phyloP scores from a whole-genome alignment of 2,797 vertebrate genomes.

The Lophotriccus pileatus region DNA sequence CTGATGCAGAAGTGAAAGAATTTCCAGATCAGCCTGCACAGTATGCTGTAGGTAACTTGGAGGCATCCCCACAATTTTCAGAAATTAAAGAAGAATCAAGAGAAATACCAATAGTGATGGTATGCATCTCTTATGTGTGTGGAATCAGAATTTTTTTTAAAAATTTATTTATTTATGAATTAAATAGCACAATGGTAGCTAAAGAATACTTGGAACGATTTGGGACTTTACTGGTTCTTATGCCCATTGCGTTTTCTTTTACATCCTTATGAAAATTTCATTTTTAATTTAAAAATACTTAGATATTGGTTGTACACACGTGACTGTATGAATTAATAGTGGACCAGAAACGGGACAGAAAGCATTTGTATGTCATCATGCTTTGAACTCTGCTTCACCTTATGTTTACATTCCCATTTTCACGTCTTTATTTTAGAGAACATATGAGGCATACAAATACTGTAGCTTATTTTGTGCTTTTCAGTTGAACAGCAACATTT shows the following conservation, averaged over 20 bases:
- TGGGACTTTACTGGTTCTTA: not conserved
- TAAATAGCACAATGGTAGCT: not conserved
- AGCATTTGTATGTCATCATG: not conserved
- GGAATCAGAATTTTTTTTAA: not conserved
- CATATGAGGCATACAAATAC: not conserved
- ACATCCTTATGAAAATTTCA: accelerated
- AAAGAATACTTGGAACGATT: not conserved
- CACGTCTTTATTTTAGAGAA: not conserved
- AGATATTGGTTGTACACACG: not conserved
- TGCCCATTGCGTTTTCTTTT: not conserved
- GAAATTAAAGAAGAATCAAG: slow-evolving; percentile 59
- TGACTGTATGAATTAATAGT: not conserved
- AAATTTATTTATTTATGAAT: not conserved
- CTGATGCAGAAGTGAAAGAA: slow-evolving; percentile 58
- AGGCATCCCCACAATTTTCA: slow-evolving; percentile 22
- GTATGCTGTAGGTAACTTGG: slow-evolving; percentile 69
- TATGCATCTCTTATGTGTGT: not conserved
- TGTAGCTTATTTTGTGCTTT: not conserved
- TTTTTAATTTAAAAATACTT: not conserved
- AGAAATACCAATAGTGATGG: slow-evolving; percentile 55
- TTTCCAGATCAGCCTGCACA: slow-evolving; percentile 64
- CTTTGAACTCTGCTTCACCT: not conserved
- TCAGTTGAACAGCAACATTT: not conserved
- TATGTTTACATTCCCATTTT: not conserved
- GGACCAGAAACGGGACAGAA: not conserved